Base-by-base conservation (phyloP, 2,888 invertebrate genomes). In the Elysia crispata region DNA sequence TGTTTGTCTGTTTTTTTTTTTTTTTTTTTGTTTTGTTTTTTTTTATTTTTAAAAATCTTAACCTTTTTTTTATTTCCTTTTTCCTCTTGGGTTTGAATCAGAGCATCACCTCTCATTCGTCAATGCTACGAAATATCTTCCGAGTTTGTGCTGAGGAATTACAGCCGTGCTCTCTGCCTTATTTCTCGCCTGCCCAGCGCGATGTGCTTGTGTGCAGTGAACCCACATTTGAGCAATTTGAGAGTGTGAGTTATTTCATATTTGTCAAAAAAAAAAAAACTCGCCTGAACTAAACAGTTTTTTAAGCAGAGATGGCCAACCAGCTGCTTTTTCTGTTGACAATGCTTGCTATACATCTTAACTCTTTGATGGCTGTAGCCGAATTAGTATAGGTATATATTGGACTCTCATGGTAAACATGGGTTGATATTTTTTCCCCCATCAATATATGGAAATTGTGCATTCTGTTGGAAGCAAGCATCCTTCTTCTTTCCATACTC, bases 131-230 rank as follows among this genome's bases (percentile, higher is more conserved):
- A 60, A 41, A 76, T 95, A 86, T 95, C 94, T 49, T 86, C 94
- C 57, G 94, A 94, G 28, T 94, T 94, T 90, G 89, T 93, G 79
- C 91, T 92, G 6, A 94, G 94, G 13, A 95, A 96, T 91, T 95
- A 94, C 89, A 92, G 94, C 0, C 92, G 92, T 86, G 93, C 94
- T 1, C 94, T 94, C 86, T 93, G 92, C 66, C 86, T 94, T 13
- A 60, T 86, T 1, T 88, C 94, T 15, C 89, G 91, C 20, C 87
- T 92, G 25, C 90, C 95, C 54, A 94, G 95, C 66, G 93, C 94
- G 0, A 90, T 95, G 30, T 86, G 86, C 54, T 78, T 88, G 30
- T 89, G 89, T 85, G 89, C 90, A 8, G 81, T 90, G 11, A 88
- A 89, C 77, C 80, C 85, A 57, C 90, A 91, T 81, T 83, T 91